These are phyloP conservation scores for Lepidochrysops patricia DNA, from an alignment of 2,888 invertebrate genomes.

Conservation along the genomic window DNA sequence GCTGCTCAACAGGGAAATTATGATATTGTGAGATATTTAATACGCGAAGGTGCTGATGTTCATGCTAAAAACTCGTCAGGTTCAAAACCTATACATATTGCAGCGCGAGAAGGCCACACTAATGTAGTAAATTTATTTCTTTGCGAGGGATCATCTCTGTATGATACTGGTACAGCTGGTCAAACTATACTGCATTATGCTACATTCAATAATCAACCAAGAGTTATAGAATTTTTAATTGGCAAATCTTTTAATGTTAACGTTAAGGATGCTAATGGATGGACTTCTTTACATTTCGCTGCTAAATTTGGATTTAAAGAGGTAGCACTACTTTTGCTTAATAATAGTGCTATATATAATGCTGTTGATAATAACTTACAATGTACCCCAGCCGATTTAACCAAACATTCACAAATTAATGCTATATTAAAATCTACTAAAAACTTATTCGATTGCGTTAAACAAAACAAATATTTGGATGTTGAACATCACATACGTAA, in stretches of 20 bases:
- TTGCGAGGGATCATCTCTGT: neutral
- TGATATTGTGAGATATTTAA: conserved; percentile 3
- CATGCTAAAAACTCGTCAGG: conserved; percentile 8
- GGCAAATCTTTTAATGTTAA: neutral
- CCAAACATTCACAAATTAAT: neutral
- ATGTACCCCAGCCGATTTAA: neutral
- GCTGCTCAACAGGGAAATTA: conserved; percentile 5
- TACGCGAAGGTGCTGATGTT: neutral
- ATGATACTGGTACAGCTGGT: conserved; percentile 1
- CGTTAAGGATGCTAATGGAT: neutral
- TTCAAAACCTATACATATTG: conserved; percentile 12
- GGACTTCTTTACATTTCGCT: neutral
- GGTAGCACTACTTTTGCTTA: neutral
- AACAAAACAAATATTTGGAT: neutral
- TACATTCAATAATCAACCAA: neutral
- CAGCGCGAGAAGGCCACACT: conserved; percentile 4
- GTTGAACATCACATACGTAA: neutral
- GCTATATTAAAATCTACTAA: neutral
- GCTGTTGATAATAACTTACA: neutral
- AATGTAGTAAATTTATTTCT: conserved; percentile 10
- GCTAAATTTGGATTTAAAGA: neutral
- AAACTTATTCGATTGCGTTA: conserved; percentile 2
- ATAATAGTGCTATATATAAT: conserved; percentile 1
- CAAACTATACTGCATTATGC: conserved; percentile 10
- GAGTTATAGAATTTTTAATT: neutral